Conservation (phyloP, 2,888 invertebrate species). For the Sialis lutaria region DNA sequence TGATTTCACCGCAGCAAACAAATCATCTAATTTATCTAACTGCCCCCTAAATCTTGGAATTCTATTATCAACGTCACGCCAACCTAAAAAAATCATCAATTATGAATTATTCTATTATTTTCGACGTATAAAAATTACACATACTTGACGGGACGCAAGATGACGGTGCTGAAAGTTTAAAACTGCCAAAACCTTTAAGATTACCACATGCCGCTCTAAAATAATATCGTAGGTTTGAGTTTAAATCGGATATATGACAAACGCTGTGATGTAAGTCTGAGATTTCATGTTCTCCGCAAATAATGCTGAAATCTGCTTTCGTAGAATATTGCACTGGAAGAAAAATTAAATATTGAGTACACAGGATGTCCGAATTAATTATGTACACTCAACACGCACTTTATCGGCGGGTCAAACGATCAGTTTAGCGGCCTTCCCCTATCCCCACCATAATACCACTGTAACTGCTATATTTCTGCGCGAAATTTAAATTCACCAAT, state of each 20-base stretch:
- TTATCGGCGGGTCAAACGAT: no score
- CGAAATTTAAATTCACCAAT: no score
- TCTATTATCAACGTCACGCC: conserved; percentile 67
- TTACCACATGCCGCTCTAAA: conserved; percentile 88
- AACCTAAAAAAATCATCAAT: conserved; percentile 33
- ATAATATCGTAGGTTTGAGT: conserved; percentile 74
- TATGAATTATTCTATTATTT: not conserved
- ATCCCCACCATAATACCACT: no score
- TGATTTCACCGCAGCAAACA: conserved; percentile 53
- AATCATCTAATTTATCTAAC: conserved; percentile 52
- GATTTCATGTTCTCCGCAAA: conserved; percentile 67
- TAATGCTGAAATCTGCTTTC: conserved; percentile 62
- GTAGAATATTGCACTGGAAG: conserved; percentile 84
- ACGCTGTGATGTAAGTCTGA: conserved; percentile 43
- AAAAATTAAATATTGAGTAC: not conserved
- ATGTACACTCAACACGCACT: no score
- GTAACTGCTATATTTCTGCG: no score
- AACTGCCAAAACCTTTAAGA: conserved; percentile 76
- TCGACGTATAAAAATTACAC: not conserved
- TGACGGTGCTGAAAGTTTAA: conserved; percentile 56
- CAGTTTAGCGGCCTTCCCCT: no score
- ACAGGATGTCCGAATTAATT: not conserved
- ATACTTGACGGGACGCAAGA: conserved; percentile 79
- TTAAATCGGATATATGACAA: conserved; percentile 50
- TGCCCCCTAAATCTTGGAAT: conserved; percentile 45